These are phyloP conservation scores for Epizoanthus ramosus DNA, from an alignment of 92 coral and sea anemone species.

Conservation along the genomic window DNA sequence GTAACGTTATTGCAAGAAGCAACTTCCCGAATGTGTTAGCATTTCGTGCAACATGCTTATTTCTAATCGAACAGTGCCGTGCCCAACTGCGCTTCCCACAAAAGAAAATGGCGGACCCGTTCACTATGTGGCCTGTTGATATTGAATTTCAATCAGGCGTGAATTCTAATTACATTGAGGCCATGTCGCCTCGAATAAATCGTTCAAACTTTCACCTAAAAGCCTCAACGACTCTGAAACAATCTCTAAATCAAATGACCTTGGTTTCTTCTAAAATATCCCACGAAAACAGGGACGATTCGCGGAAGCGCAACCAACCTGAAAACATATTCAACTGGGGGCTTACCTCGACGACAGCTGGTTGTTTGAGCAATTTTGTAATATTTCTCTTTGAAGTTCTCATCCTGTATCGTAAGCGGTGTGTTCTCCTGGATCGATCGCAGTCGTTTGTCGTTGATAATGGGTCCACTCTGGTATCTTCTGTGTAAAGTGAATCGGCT, in stretches of 20 bases:
- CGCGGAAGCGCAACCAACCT: constrained; percentile 6
- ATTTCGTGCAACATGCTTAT: neutral
- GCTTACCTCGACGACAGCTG: constrained; percentile 45
- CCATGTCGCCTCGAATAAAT: constrained; percentile 20
- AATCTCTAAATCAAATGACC: neutral
- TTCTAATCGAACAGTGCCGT: neutral
- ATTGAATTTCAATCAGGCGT: constrained; percentile 73
- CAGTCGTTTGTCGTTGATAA: neutral
- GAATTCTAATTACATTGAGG: constrained; percentile 33
- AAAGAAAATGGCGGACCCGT: constrained; percentile 19
- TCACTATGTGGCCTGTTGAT: constrained; percentile 28
- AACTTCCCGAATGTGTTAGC: neutral
- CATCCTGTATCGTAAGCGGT: neutral
- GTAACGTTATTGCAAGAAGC: neutral
- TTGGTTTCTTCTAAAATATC: neutral
- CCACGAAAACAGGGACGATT: neutral
- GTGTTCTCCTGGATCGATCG: neutral
- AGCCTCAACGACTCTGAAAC: neutral
- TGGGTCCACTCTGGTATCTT: neutral
- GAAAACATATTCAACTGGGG: constrained; percentile 24
- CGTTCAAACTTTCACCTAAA: neutral
- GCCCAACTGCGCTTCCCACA: constrained; percentile 27
- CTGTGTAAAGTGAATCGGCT: neutral
- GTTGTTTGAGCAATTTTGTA: constrained; percentile 20
- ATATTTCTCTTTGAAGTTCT: constrained; percentile 29